phyloP scores from a whole-genome alignment of 1,140 invertebrate species.

The Alviniconcha marisindica region DNA sequence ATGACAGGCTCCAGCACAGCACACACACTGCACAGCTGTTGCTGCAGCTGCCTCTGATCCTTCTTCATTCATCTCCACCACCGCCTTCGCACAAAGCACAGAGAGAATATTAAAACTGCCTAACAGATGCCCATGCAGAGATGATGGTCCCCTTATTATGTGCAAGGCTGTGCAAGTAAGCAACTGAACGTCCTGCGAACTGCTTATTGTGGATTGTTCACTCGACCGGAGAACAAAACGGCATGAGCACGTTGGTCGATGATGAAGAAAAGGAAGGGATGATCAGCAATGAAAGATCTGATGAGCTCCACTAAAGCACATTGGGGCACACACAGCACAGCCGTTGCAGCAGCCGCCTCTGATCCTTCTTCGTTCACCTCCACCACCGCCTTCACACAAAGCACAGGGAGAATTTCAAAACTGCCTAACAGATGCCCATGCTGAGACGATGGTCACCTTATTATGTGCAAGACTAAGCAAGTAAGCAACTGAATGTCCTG shows the following conservation, averaged over 20 bases:
- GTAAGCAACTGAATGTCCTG: too few species aligned
- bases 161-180: too few species aligned
- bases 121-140: too few species aligned
- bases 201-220: background rate
- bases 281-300: background rate
- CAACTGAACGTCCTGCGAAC: too few species aligned
- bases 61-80: conserved; percentile 76
- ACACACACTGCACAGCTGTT: conserved; percentile 60
- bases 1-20: conserved; percentile 24
- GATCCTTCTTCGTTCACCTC: background rate
- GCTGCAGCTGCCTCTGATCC: conserved; percentile 76
- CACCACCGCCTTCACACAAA: conserved; percentile 1
- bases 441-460: too few species aligned
- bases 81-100: conserved; percentile 57
- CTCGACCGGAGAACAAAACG: background rate
- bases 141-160: too few species aligned
- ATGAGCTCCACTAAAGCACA: too few species aligned
- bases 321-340: too few species aligned
- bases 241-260: background rate
- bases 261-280: conserved; percentile 2
- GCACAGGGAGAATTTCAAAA: too few species aligned
- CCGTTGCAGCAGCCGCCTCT: background rate
- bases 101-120: too few species aligned
- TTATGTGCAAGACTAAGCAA: too few species aligned
- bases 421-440: too few species aligned